Evolutionary conservation across 1,140 invertebrate genomes (phyloP).

Genomic region (Notospermus geniculatus): DNA sequence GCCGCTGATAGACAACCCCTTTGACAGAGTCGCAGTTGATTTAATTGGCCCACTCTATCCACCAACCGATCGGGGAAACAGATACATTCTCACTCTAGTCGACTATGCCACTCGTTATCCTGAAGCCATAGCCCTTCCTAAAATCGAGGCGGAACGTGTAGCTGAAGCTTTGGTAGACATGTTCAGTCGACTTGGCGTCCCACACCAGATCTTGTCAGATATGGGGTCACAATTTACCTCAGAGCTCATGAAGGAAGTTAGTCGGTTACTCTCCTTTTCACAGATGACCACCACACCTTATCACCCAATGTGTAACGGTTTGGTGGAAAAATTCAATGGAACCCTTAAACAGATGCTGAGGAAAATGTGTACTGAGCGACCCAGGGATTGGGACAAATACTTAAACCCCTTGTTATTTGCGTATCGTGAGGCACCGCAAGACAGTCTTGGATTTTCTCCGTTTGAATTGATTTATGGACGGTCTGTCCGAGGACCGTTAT

Average conservation of each 20-base stretch:
- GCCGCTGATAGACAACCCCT: conserved; percentile 18
- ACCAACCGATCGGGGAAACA: conserved; percentile 12
- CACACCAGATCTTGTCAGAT: conserved; percentile 8
- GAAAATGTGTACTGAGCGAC: conserved; percentile 11
- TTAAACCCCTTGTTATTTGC: conserved; percentile 9
- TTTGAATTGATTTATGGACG: background rate
- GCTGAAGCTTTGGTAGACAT: conserved; percentile 10
- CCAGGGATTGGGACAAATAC: conserved; percentile 15
- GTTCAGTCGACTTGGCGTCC: conserved; percentile 14
- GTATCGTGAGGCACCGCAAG: conserved; percentile 15
- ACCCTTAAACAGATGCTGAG: conserved; percentile 26
- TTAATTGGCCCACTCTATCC: conserved; percentile 18
- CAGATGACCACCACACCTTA: background rate
- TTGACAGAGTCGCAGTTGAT: conserved; percentile 20
- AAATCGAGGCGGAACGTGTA: background rate
- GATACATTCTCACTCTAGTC: conserved; percentile 20
- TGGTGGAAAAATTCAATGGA: too few relatives aligned
- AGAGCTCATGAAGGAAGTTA: conserved; percentile 9
- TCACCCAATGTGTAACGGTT: too few relatives aligned
- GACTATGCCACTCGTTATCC: too few relatives aligned
- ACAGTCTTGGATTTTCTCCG: conserved; percentile 6
- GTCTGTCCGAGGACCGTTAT: background rate
- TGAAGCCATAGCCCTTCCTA: too few relatives aligned
- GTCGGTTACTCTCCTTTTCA: conserved; percentile 16
- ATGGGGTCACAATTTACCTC: conserved; percentile 15